Evolutionary conservation across 2,797 vertebrate species (phyloP).

Genomic region (Phoebastria nigripes): DNA sequence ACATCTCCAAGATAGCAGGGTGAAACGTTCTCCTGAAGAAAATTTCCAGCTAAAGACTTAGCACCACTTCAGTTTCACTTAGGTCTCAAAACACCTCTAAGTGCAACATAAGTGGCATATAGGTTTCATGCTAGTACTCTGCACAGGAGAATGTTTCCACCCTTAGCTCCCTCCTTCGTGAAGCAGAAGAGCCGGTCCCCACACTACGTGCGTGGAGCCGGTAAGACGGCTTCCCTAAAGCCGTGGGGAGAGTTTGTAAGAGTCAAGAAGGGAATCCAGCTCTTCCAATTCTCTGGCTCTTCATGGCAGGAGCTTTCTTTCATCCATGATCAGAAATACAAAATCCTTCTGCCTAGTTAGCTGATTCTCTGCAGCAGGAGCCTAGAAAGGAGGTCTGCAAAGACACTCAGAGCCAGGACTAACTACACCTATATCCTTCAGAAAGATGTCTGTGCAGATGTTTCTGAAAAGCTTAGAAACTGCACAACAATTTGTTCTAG

Average conservation of each 20-base stretch:
- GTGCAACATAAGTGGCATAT: neutral
- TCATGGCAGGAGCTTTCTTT: neutral
- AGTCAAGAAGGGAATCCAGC: neutral
- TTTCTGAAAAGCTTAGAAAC: neutral
- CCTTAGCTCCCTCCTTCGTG: neutral
- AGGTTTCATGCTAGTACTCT: neutral
- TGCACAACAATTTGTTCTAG: neutral
- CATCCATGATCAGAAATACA: neutral
- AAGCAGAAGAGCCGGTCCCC: neutral
- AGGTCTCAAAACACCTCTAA: constrained; percentile 29
- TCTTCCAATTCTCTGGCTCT: neutral
- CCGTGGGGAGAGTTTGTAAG: neutral
- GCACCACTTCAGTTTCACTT: constrained; percentile 32
- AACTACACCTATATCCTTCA: neutral
- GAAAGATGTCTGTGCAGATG: neutral
- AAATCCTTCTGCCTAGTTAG: neutral
- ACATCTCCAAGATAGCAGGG: constrained; percentile 39
- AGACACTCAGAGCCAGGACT: neutral
- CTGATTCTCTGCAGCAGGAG: neutral
- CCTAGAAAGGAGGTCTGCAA: neutral
- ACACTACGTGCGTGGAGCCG: neutral
- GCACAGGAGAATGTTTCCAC: neutral
- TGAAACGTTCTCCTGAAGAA: constrained; percentile 51
- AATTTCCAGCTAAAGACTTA: constrained; percentile 43
- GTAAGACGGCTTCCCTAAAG: neutral